Conservation (phyloP, 2,888 invertebrate species). For the Scaptomyza reducta region DNA sequence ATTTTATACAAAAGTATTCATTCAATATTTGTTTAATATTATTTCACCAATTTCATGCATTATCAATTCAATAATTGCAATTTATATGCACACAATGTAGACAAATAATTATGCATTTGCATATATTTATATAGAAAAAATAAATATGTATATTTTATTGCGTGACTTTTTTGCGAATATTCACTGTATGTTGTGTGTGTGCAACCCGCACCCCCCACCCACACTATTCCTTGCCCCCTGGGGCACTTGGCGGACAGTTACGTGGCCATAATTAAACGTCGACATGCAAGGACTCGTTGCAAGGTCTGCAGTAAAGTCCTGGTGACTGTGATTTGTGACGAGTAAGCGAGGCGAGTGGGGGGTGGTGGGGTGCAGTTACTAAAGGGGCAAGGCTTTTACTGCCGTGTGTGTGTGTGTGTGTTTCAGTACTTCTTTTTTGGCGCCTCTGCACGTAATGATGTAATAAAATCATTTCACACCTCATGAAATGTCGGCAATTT, state of each 20-base stretch:
- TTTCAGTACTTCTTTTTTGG: constrained; percentile 34
- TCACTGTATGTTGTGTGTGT: constrained; percentile 32
- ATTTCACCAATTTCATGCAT: constrained; percentile 2
- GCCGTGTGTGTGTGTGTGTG: not conserved
- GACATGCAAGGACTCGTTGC: constrained; percentile 71
- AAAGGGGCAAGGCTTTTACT: not conserved
- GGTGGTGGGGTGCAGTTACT: no score
- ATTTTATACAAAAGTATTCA: not conserved
- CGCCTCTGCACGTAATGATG: constrained; percentile 79
- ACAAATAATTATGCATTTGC: not conserved
- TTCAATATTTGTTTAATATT: not conserved
- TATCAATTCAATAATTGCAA: not conserved
- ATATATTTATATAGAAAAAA: not conserved
- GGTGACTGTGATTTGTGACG: constrained; percentile 40
- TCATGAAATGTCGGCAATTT: constrained; percentile 83
- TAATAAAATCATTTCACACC: constrained; percentile 83
- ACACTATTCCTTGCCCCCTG: not conserved
- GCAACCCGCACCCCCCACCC: not conserved
- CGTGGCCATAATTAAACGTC: constrained; percentile 80
- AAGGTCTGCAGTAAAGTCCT: constrained; percentile 36
- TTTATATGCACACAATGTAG: not conserved
- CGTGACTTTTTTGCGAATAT: constrained; percentile 6
- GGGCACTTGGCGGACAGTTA: constrained; percentile 51
- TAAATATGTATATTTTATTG: not conserved
- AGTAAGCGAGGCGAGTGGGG: no score